These are phyloP conservation scores for Zaprionus ornatus DNA, from an alignment of 1,140 invertebrate species.

Conservation along the genomic window DNA sequence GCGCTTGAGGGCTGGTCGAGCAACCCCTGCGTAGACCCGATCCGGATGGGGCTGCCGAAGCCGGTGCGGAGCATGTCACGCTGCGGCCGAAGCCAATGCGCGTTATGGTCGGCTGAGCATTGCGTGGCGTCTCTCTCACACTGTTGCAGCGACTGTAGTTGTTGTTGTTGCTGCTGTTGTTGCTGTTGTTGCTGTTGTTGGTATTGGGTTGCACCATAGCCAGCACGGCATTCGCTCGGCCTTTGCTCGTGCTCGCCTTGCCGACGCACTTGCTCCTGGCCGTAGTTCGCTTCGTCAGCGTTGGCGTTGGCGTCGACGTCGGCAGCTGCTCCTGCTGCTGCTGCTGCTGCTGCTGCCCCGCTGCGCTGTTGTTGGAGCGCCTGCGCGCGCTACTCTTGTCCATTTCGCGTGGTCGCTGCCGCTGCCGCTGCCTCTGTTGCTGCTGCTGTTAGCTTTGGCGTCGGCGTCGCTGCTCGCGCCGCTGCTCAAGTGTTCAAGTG, in stretches of 20 bases:
- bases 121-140: not conserved
- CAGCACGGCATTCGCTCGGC: not conserved
- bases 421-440: conserved; percentile 12
- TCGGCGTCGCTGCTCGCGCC: conserved; percentile 5
- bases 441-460: conserved; percentile 18
- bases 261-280: not conserved
- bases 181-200: not conserved
- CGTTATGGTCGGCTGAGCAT: not conserved
- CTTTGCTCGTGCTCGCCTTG: not conserved
- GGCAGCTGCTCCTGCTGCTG: conserved; percentile 3
- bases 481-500: not conserved
- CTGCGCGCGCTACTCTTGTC: conserved; percentile 48
- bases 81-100: not conserved
- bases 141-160: not conserved
- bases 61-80: no score
- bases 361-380: conserved; percentile 44
- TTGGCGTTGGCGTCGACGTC: not conserved
- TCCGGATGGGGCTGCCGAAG: not conserved
- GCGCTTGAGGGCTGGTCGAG: not conserved
- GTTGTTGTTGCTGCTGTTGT: not conserved
- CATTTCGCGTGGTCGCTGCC: not conserved
- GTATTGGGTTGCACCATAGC: not conserved
- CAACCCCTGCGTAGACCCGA: not conserved
- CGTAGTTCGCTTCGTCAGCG: not conserved
- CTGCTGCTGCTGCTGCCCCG: conserved; percentile 5